Percentiles rank a stretch among this genome's conserved stretches.
Evolutionary conservation across 2,888 invertebrate genomes (phyloP).

Genomic region (Drosophila heteroneura): DNA sequence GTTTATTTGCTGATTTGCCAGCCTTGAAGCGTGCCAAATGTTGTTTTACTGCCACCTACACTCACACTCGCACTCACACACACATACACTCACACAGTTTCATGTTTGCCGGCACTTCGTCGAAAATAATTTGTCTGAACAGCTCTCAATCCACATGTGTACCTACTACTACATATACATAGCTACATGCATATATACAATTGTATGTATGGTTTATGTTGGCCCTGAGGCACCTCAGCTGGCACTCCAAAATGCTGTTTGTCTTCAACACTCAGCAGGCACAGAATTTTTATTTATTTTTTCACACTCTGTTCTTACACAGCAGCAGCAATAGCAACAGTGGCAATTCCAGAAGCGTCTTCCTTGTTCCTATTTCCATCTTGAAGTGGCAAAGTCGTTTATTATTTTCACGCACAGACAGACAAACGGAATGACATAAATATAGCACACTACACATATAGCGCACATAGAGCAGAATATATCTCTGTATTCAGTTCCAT

Average conservation of each 20-base stretch:
- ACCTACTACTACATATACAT: not conserved
- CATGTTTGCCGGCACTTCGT: conserved; percentile 55
- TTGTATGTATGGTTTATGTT: conserved; percentile 12
- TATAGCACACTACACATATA: conserved; percentile 14
- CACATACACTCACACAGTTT: conserved; percentile 14
- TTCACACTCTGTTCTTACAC: conserved; percentile 72
- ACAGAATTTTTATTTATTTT: conserved; percentile 72
- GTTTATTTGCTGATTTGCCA: conserved; percentile 75
- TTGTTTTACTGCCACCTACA: conserved; percentile 53
- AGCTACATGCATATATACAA: not conserved
- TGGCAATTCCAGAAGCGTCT: not conserved
- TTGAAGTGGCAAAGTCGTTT: conserved; percentile 75
- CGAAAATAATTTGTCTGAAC: conserved; percentile 72
- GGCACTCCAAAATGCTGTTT: conserved; percentile 59
- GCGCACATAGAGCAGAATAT: conserved; percentile 7
- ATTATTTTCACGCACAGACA: conserved; percentile 68
- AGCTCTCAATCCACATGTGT: conserved; percentile 48
- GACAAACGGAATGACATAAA: conserved; percentile 39
- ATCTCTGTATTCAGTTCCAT: conserved; percentile 13
- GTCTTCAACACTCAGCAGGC: conserved; percentile 62
- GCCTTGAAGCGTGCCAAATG: conserved; percentile 74
- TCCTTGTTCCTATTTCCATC: conserved; percentile 21
- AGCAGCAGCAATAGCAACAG: conserved; percentile 22
- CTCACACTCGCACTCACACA: conserved; percentile 11
- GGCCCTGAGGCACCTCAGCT: conserved; percentile 55